phyloP scores from a whole-genome alignment of 1,140 invertebrate genomes.

The Harlomillsia oculata region DNA sequence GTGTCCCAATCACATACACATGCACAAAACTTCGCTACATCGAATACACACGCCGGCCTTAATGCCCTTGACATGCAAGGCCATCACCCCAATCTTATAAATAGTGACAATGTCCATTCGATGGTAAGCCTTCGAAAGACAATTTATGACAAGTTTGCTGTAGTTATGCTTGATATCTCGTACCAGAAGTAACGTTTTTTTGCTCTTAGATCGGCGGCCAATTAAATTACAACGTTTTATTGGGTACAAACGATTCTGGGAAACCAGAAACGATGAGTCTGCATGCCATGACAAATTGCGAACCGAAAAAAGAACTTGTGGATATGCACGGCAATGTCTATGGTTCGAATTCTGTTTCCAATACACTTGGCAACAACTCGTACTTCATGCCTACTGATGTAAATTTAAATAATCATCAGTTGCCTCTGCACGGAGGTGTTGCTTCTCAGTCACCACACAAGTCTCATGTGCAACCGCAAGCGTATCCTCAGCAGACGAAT shows the following conservation, averaged over 20 bases:
- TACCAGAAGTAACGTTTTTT: neutral
- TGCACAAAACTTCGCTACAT: slow-evolving; percentile 2
- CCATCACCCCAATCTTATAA: slow-evolving; percentile 1
- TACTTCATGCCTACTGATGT: no score
- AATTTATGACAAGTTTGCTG: neutral
- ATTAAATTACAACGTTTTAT: neutral
- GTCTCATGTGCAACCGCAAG: neutral
- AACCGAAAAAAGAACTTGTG: no score
- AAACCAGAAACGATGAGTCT: neutral
- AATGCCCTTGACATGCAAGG: slow-evolving; percentile 3
- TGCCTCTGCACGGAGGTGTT: no score
- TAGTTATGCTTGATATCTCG: neutral
- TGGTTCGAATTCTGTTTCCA: no score
- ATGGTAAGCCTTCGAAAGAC: neutral
- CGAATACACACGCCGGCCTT: neutral
- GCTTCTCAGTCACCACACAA: neutral
- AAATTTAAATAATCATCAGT: no score
- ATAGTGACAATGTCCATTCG: slow-evolving; percentile 6
- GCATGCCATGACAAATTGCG: no score
- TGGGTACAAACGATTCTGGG: neutral
- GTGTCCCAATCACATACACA: neutral
- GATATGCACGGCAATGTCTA: no score
- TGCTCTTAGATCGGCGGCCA: neutral
- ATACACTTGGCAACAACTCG: no score
- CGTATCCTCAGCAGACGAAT: neutral